phyloP scores from a whole-genome alignment of 1,140 invertebrate genomes.

The Heliconius melpomene region DNA sequence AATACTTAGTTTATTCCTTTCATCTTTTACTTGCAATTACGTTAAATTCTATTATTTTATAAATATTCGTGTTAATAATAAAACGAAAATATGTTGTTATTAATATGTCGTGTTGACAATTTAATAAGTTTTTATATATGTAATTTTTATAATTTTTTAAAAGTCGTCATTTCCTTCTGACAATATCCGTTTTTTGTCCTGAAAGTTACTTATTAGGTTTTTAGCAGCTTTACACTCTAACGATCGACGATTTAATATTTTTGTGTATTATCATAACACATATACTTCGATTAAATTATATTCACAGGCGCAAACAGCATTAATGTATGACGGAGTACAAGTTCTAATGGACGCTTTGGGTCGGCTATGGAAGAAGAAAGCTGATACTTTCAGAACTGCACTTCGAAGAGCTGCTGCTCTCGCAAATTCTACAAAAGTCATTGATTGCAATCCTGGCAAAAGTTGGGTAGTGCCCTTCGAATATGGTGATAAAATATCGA shows the following conservation, averaged over 20 bases:
- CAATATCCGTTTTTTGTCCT: no score
- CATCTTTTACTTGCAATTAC: background rate
- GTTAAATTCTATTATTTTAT: background rate
- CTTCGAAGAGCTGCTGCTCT: constrained; percentile 82
- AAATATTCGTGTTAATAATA: background rate
- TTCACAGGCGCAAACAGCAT: constrained; percentile 90
- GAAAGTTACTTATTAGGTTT: no score
- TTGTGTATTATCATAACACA: no score
- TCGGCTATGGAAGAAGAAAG: constrained; percentile 91
- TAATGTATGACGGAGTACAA: constrained; percentile 97
- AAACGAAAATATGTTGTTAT: background rate
- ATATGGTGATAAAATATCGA: constrained; percentile 94
- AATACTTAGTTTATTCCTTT: constrained; percentile 5
- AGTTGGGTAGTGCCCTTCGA: constrained; percentile 94
- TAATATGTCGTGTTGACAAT: no score
- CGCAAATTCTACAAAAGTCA: constrained; percentile 86
- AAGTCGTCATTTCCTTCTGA: no score
- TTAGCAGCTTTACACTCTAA: no score
- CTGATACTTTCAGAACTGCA: constrained; percentile 88
- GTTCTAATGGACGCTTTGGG: constrained; percentile 95
- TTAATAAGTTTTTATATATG: no score
- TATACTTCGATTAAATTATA: background rate
- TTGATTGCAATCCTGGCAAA: constrained; percentile 91
- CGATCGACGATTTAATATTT: no score
- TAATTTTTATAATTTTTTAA: no score